Evolutionary conservation across 2,888 invertebrate genomes (phyloP).

Genomic region (Alloplasta piceator): DNA sequence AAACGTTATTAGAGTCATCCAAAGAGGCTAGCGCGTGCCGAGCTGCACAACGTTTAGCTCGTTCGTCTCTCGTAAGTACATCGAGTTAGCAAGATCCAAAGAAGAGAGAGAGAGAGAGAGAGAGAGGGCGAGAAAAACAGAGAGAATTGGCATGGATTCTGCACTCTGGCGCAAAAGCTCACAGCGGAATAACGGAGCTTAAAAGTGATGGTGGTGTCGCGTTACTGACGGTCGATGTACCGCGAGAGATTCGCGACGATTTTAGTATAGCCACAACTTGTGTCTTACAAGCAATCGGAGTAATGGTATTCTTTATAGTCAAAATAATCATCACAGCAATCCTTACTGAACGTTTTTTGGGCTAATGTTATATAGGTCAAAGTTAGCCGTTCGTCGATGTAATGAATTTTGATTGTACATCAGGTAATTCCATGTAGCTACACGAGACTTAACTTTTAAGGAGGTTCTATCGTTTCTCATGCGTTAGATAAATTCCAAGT

Average conservation of each 20-base stretch:
- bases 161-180: slow-evolving; percentile 44
- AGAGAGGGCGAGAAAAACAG: slow-evolving; percentile 4
- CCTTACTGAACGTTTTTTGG: too few relatives aligned
- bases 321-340: too few relatives aligned
- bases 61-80: slow-evolving; percentile 49
- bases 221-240: slow-evolving; percentile 42
- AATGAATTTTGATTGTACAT: too few relatives aligned
- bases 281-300: too few relatives aligned
- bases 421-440: too few relatives aligned
- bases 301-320: too few relatives aligned
- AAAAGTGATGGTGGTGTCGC: slow-evolving; percentile 55
- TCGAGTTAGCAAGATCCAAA: background rate
- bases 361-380: too few relatives aligned
- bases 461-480: too few relatives aligned
- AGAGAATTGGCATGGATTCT: slow-evolving; percentile 58
- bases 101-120: background rate
- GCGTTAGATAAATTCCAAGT: too few relatives aligned
- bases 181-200: slow-evolving; percentile 23
- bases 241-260: slow-evolving; percentile 15
- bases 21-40: slow-evolving; percentile 30
- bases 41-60: slow-evolving; percentile 53
- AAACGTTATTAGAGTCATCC: slow-evolving; percentile 63
- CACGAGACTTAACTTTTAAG: too few relatives aligned
- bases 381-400: too few relatives aligned
- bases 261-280: slow-evolving; percentile 12